Conservation (phyloP, 2,888 invertebrate species). For the Petrolisthes manimaculis region DNA sequence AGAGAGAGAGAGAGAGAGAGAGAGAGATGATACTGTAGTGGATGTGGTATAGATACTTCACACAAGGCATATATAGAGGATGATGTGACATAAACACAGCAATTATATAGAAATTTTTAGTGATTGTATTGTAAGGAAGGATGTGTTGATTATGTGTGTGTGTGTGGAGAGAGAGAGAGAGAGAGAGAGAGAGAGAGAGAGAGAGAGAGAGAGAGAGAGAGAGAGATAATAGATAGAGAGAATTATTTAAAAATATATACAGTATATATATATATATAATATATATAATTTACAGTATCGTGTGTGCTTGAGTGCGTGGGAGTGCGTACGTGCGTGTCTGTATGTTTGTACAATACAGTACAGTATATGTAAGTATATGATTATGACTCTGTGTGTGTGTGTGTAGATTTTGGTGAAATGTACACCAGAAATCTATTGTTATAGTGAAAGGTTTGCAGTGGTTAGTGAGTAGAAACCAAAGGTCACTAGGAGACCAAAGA, state of each 20-base stretch:
- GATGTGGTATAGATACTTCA: not conserved
- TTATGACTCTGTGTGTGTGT: not conserved
- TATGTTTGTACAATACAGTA: not conserved
- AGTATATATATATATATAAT: not conserved
- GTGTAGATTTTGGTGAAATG: conserved; percentile 1
- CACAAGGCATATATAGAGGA: too few species aligned
- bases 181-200: not conserved
- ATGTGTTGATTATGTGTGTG: not conserved
- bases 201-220: conserved; percentile 1
- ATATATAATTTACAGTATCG: not conserved
- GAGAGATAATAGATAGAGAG: not conserved
- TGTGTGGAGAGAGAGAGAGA: not conserved
- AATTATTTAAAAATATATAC: not conserved
- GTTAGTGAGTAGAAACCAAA: too few species aligned
- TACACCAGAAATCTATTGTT: not conserved
- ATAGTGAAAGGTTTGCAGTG: not conserved
- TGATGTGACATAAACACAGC: too few species aligned
- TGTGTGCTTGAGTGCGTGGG: not conserved
- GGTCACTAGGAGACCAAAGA: too few species aligned
- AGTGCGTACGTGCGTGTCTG: conserved; percentile 20
- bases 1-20: not conserved
- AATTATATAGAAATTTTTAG: too few species aligned
- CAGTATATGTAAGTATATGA: not conserved
- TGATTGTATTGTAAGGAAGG: too few species aligned
- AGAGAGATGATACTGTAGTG: not conserved